Base-by-base conservation (phyloP, 2,797 vertebrate species). In the Trachops cirrhosus region DNA sequence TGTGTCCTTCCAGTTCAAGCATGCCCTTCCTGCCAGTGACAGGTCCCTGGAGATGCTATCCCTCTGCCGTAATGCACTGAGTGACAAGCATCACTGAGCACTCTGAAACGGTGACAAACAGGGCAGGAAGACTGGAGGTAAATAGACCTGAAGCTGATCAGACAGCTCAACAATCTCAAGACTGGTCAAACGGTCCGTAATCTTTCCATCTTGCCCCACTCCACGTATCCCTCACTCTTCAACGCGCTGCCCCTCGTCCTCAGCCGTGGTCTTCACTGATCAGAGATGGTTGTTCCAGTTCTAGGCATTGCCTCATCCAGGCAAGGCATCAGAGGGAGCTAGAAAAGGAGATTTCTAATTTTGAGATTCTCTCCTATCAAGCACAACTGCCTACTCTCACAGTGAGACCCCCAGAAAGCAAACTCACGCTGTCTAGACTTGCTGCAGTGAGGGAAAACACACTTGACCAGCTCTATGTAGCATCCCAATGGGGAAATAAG, bases 21-120 rank as follows among this genome's bases (percentile, higher is more conserved):
- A 2, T 6, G 50, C 37, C 18, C 29, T 32, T 59, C 41, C 37
- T 24, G 52, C 37, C 32, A 3, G 26, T 21, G 50, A 44, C 5
- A 59, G 19, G n/a, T 80, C 57, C 22, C 67, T 32, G 44, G 15
- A 54, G 34, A 46, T n/a, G 22, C 15, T 18, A 0, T 39, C 24
- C 6, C 14, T 50, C 21, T 46, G 19, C 21, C 19, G 3, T 34
- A 6, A 1, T 22, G 6, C 1, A 4, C 1, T 15, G 52, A 54
- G 15, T 14, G 5, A 34, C 22, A 6, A 24, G 37, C n/a, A 64
- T 52, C 15, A 34, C 4, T 26, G 26, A 46, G 6, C 26, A 5
- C 5, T n/a, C 44, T 22, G 6, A 22, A 26, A 18, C 11, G 15
- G 34, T 10, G 3, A 8, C 6, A 9, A n/a, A 10, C 3, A 15